Percentiles rank a stretch among this genome's conserved stretches.
These are phyloP conservation scores for Hippocampus zosterae DNA, from an alignment of 2,113 vertebrate species.

Conservation along the genomic window DNA sequence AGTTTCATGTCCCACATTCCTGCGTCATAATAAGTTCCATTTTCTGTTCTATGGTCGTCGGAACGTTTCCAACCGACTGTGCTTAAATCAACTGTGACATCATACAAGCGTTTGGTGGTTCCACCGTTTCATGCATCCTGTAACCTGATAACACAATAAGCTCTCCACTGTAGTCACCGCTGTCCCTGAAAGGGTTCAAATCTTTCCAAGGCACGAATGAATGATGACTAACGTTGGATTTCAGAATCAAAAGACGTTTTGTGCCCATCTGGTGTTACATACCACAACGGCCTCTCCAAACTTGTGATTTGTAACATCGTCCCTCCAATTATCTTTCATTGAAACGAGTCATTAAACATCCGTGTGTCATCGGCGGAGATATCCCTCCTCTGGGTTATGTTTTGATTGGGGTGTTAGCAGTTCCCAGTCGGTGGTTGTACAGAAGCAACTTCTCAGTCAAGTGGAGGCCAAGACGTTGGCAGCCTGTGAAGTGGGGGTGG, in stretches of 20 bases:
- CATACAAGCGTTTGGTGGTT: too few species aligned
- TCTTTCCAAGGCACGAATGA: not conserved
- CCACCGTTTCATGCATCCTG: too few species aligned
- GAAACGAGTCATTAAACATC: conserved; percentile 24
- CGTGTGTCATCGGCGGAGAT: conserved; percentile 27
- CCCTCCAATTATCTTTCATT: conserved; percentile 18
- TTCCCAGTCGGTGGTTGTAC: conserved; percentile 44
- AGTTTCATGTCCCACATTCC: not conserved
- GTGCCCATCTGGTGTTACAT: not conserved
- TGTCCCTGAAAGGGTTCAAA: not conserved
- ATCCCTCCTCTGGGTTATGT: conserved; percentile 31
- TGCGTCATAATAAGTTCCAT: not conserved
- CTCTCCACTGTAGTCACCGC: too few species aligned
- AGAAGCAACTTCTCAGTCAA: conserved; percentile 51
- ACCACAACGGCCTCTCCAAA: conserved; percentile 15
- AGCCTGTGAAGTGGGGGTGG: conserved; percentile 30
- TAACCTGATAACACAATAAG: too few species aligned
- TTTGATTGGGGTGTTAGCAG: conserved; percentile 43
- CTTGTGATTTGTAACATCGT: conserved; percentile 13
- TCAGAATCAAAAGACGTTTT: not conserved
- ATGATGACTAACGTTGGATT: not conserved
- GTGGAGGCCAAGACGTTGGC: conserved; percentile 31
- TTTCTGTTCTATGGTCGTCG: not conserved
- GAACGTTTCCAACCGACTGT: too few species aligned
- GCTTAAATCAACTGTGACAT: too few species aligned